Evolutionary conservation across 2,797 vertebrate genomes (phyloP).

Genomic region (Heteromormyrus szaboi): DNA sequence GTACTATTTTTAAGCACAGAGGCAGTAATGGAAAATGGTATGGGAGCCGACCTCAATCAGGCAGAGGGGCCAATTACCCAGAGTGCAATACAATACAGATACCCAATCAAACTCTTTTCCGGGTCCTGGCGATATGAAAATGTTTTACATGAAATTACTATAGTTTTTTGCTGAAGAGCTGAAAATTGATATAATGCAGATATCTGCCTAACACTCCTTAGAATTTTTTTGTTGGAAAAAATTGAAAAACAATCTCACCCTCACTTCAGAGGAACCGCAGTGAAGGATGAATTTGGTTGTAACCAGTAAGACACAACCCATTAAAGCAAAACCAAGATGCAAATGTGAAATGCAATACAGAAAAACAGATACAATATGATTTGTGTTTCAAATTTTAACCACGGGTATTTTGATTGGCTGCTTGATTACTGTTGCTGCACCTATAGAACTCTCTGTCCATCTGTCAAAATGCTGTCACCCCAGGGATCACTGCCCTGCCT

Average conservation of each 20-base stretch:
- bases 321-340: neutral
- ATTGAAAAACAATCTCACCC: neutral
- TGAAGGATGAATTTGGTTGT: neutral
- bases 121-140: neutral
- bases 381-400: neutral
- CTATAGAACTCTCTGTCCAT: neutral
- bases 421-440: neutral
- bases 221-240: neutral
- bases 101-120: neutral
- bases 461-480: neutral
- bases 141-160: neutral
- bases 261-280: neutral
- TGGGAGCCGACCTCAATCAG: neutral
- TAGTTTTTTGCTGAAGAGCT: neutral
- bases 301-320: neutral
- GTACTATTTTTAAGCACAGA: neutral
- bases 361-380: constrained; percentile 4
- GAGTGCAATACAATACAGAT: neutral
- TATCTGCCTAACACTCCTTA: neutral
- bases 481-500: neutral
- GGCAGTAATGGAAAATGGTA: neutral
- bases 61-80: neutral
- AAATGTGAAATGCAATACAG: neutral
- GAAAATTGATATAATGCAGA: neutral
- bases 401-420: neutral